A percentile compares a stretch with the other conserved stretches of the same genome.
These are phyloP conservation scores for Bombus waltoni DNA, from an alignment of 1,140 invertebrate species.

Conservation along the genomic window DNA sequence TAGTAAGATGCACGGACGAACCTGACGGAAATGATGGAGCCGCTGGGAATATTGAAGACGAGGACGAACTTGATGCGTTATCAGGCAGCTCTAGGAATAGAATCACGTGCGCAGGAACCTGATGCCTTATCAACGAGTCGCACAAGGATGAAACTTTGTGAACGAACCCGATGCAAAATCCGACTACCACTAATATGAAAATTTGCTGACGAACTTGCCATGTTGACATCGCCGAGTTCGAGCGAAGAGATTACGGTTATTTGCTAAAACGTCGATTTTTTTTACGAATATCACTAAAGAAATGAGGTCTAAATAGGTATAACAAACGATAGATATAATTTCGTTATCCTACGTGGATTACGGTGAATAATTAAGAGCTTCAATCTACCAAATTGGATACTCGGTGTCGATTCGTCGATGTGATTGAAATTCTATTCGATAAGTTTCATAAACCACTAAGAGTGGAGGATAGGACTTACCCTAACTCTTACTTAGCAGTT, in stretches of 20 bases:
- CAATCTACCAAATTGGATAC: too few relatives aligned
- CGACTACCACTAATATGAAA: not conserved
- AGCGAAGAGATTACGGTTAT: too few relatives aligned
- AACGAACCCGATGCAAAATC: not conserved
- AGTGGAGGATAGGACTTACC: not conserved
- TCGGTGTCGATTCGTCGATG: too few relatives aligned
- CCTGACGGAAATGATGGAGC: not conserved
- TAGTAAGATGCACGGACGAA: not conserved
- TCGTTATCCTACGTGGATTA: too few relatives aligned
- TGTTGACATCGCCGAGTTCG: too few relatives aligned
- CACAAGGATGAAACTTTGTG: not conserved
- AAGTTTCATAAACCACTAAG: not conserved
- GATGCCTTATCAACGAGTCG: not conserved
- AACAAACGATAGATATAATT: too few relatives aligned
- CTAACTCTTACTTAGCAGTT: not conserved
- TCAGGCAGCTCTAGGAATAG: not conserved
- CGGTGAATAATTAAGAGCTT: too few relatives aligned
- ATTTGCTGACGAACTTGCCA: too few relatives aligned
- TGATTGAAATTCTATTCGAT: not conserved
- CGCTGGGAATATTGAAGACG: not conserved
- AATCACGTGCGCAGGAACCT: not conserved
- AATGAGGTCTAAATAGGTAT: too few relatives aligned
- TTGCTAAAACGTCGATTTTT: too few relatives aligned
- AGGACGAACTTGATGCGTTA: not conserved
- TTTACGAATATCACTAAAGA: too few relatives aligned